Conservation (phyloP, 2,888 invertebrate species). For the Drosophila silvestris region DNA sequence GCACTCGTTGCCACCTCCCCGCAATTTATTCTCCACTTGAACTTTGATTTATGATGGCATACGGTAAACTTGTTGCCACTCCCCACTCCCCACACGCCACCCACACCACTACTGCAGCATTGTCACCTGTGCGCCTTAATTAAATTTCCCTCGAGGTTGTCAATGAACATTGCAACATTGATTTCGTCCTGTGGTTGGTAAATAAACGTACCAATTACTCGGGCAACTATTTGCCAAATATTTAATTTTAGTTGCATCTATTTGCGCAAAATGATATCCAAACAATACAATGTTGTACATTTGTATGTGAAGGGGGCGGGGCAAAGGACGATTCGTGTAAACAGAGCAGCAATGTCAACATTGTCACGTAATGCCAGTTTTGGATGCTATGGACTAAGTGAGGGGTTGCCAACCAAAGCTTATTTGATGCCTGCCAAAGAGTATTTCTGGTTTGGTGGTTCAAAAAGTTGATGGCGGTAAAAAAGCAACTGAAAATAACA, state of each 20-base stretch:
- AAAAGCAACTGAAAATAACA: background rate
- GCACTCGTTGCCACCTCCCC: constrained; percentile 44
- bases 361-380: constrained; percentile 51
- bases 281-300: constrained; percentile 48
- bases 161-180: constrained; percentile 61
- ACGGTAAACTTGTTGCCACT: constrained; percentile 28
- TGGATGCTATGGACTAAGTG: constrained; percentile 9
- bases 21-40: constrained; percentile 30
- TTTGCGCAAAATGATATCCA: constrained; percentile 65
- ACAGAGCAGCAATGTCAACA: constrained; percentile 56
- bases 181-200: constrained; percentile 45
- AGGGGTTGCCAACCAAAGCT: constrained; percentile 19
- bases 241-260: constrained; percentile 57
- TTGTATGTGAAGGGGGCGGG: constrained; percentile 4
- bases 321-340: constrained; percentile 55
- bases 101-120: constrained; percentile 17
- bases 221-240: constrained; percentile 64
- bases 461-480: constrained; percentile 5
- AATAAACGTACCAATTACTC: constrained; percentile 70
- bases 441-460: constrained; percentile 2
- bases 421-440: constrained; percentile 28
- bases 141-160: constrained; percentile 56
- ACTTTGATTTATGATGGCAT: constrained; percentile 69
- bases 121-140: constrained; percentile 75
- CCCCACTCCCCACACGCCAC: constrained; percentile 1